These are phyloP conservation scores for Scotopteryx bipunctaria DNA, from an alignment of 2,888 invertebrate species.

Conservation along the genomic window DNA sequence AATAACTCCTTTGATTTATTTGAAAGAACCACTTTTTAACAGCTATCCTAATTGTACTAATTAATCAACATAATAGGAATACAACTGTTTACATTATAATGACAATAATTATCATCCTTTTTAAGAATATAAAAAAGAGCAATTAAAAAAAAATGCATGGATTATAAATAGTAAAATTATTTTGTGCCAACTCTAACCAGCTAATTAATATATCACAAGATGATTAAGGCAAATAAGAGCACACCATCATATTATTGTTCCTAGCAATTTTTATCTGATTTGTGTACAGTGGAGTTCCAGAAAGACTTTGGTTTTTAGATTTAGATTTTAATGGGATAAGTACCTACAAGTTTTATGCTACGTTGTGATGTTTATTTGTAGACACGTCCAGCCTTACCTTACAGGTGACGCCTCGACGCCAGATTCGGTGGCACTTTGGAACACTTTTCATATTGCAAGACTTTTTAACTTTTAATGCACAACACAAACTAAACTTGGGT, in stretches of 20 bases:
- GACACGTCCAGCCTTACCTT: conserved; percentile 84
- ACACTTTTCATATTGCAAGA: conserved; percentile 81
- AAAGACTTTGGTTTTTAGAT: background rate
- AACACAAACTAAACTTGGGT: conserved; percentile 81
- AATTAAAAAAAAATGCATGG: too few relatives aligned
- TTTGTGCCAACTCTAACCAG: too few relatives aligned
- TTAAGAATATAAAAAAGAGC: background rate
- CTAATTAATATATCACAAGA: too few relatives aligned
- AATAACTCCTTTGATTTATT: too few relatives aligned
- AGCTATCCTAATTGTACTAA: too few relatives aligned
- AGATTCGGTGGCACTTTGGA: conserved; percentile 80
- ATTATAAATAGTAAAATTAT: too few relatives aligned
- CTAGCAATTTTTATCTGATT: background rate
- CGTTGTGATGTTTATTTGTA: conserved; percentile 78
- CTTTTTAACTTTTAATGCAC: conserved; percentile 78
- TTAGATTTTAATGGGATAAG: conserved; percentile 5
- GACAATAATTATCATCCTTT: too few relatives aligned
- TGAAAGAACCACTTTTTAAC: too few relatives aligned
- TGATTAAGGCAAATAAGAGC: too few relatives aligned
- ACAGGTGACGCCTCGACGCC: conserved; percentile 78
- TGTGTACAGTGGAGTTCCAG: background rate
- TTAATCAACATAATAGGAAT: too few relatives aligned
- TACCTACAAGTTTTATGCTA: conserved; percentile 53
- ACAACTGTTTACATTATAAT: too few relatives aligned
- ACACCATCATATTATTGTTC: background rate